Conservation (phyloP, 2,113 vertebrate genomes). For the Phaethornis superciliosus region DNA sequence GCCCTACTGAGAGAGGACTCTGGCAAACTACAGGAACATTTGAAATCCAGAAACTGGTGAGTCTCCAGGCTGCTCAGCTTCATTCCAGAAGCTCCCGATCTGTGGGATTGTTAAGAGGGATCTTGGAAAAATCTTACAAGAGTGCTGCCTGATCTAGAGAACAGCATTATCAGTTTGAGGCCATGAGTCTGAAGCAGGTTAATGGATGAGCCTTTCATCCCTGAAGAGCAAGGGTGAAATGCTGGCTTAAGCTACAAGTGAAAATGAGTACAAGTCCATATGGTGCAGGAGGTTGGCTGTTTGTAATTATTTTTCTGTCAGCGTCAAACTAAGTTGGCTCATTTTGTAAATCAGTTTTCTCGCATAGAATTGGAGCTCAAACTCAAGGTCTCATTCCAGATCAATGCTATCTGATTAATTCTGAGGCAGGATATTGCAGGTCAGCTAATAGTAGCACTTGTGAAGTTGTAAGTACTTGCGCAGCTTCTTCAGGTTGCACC, state of each 20-base stretch:
- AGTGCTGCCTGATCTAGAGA: not conserved
- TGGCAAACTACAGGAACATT: constrained; percentile 82
- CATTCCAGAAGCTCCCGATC: not conserved
- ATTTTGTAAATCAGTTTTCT: constrained; percentile 53
- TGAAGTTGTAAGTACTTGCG: not conserved
- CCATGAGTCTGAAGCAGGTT: not conserved
- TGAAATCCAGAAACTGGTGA: constrained; percentile 87
- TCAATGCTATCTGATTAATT: constrained; percentile 12
- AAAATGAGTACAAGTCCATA: constrained; percentile 47
- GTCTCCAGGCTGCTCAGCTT: constrained; percentile 35
- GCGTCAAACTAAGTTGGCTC: constrained; percentile 60
- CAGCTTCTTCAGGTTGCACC: constrained; percentile 35
- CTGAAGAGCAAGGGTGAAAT: constrained; percentile 28
- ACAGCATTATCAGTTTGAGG: not conserved
- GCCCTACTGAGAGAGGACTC: constrained; percentile 81
- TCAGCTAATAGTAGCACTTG: constrained; percentile 24
- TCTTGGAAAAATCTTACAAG: not conserved
- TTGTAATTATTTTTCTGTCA: constrained; percentile 37
- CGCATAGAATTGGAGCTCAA: constrained; percentile 19
- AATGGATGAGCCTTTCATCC: not conserved
- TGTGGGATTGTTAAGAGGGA: not conserved
- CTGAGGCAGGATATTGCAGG: constrained; percentile 44
- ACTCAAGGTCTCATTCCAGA: constrained; percentile 46
- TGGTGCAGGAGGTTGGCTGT: constrained; percentile 50
- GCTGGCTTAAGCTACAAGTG: constrained; percentile 39